Conservation (phyloP, 1,140 invertebrate species). For the Eubasilissa regina region DNA sequence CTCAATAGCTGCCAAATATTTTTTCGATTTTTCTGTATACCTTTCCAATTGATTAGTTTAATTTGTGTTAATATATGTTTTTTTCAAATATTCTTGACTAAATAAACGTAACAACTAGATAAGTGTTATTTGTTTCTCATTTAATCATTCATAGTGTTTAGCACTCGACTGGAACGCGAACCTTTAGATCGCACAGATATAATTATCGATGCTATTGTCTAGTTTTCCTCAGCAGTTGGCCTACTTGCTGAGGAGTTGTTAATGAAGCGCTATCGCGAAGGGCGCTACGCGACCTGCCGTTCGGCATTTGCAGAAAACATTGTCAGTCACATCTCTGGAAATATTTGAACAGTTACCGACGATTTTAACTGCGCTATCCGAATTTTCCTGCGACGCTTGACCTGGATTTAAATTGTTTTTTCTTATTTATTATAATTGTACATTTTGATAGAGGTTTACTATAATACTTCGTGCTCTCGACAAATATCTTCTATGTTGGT, state of each 20-base stretch:
- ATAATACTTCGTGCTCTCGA: not conserved
- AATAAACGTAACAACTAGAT: too few relatives aligned
- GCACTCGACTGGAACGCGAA: not conserved
- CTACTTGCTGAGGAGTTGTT: constrained; percentile 30
- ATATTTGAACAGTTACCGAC: too few relatives aligned
- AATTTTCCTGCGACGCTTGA: not conserved
- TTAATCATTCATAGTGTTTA: too few relatives aligned
- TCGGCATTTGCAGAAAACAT: not conserved
- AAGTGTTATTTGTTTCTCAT: too few relatives aligned
- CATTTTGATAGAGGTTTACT: not conserved
- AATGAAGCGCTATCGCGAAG: constrained; percentile 30
- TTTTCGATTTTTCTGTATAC: too few relatives aligned
- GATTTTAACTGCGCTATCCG: not conserved
- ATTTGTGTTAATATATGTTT: too few relatives aligned
- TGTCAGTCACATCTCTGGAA: not conserved
- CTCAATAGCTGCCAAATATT: too few relatives aligned
- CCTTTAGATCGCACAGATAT: not conserved
- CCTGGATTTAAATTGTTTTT: too few relatives aligned
- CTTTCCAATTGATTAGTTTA: too few relatives aligned
- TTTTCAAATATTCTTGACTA: too few relatives aligned
- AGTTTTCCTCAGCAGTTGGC: not conserved
- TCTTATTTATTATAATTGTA: too few relatives aligned
- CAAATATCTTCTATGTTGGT: constrained; percentile 16
- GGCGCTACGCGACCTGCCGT: not conserved
- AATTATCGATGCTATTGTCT: not conserved